Conservation (phyloP, 2,113 vertebrate species). For the Vicugna pacos region DNA sequence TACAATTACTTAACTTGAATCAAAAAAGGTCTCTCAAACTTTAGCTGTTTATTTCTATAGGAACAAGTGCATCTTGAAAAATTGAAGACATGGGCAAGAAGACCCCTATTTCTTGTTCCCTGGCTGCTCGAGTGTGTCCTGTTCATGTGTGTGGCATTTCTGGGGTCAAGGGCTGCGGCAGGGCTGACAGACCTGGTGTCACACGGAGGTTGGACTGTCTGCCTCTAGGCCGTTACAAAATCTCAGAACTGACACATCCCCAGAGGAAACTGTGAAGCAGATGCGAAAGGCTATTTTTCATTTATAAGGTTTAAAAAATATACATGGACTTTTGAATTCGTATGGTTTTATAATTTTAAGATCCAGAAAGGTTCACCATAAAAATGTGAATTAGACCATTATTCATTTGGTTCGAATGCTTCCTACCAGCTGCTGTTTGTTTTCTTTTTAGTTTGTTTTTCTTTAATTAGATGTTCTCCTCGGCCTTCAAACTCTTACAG, state of each 20-base stretch:
- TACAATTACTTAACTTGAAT: not conserved
- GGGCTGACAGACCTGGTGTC: not conserved
- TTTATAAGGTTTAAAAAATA: constrained; percentile 20
- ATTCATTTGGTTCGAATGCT: not conserved
- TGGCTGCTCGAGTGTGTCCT: not conserved
- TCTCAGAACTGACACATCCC: constrained; percentile 9
- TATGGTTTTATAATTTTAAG: not conserved
- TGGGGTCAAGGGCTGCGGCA: not conserved
- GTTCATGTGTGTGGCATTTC: not conserved
- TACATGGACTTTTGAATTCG: not conserved
- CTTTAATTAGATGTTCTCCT: not conserved
- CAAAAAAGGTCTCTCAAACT: not conserved
- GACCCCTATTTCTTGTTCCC: not conserved
- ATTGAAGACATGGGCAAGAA: not conserved
- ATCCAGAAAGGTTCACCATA: constrained; percentile 1
- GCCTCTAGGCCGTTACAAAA: not conserved
- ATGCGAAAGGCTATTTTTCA: constrained; percentile 13
- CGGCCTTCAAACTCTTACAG: not conserved
- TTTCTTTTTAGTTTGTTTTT: not conserved
- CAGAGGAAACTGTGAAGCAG: constrained; percentile 33
- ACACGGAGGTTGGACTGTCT: not conserved
- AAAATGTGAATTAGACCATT: constrained; percentile 39
- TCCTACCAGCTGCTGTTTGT: not conserved
- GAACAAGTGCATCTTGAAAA: not conserved
- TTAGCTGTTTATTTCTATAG: not conserved